Base-by-base conservation (phyloP, 2,113 vertebrate species). In the Empidonax alnorum region DNA sequence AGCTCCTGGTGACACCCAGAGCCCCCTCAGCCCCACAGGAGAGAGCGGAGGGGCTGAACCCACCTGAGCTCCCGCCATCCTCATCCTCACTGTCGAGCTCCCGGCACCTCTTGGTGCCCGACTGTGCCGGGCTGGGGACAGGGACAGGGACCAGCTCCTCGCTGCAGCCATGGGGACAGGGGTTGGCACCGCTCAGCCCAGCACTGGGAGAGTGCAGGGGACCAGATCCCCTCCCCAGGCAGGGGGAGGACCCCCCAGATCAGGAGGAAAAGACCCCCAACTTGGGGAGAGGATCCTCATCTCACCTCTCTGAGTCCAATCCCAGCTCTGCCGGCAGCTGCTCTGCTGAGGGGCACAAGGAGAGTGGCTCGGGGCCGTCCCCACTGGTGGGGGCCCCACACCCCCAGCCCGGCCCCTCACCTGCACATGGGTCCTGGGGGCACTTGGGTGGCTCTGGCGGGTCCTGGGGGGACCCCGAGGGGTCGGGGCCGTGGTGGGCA, bases 51-150 rank as follows among this genome's bases (percentile, higher is more conserved):
- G 22, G 65, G 33, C n/a, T 33, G 46, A 37, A 49, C 85, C 9
- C 44, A 97, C 97, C 96, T 76, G 56, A 76, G 69, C 41, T 61
- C 7, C 14, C 35, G 1, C 71, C 96, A 4, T 95, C 94, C 10
- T 81, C 97, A 3, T 96, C 94, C 27, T 98, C 97, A 0, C 98
- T 98, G 49, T 98, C 97, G 19, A 98, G 85, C 74, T 98, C 94
- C 47, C 98, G 95, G 42, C 87, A 97, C 95, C 98, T 98, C 97
- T 98, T 99, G 44, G 93, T 52, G 13, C 94, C 94, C 0, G 22
- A 82, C 47, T 89, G 91, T 14, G 0, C 92, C 0, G 28, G 69
- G 92, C 63, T 84, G 24, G 87, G 61, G 46, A 21, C 4, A 0
- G 67, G 42, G 33, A 23, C 69, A 7, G 50, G 35, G 39, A 9